Evolutionary conservation across 35 echinoderm and acorn worm species (phyloP), one percentile per base, ranked within the genome.

Genomic region (Holothuria glaberrima): DNA sequence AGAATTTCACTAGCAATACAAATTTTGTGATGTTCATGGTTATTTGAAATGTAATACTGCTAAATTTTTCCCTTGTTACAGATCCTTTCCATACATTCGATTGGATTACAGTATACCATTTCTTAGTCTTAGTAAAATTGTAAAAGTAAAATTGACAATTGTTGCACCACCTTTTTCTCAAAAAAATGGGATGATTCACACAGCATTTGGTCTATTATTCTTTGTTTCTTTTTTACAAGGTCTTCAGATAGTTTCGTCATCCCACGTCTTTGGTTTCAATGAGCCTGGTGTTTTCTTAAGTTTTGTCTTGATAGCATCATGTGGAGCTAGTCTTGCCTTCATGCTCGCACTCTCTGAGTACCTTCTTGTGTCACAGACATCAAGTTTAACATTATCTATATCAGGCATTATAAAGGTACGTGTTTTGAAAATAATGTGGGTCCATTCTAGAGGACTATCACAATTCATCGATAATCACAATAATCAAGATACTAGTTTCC

Each of bases 371-470:
- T 92, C 92, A 6, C 86, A 81, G 68, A 98, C 95, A 13, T 98
- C 95, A 26, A 92, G 90, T 57, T 67, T 98, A n/a, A 98, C 95
- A 54, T 81, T 98, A 21, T 98, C 95, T 33, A 98, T 98, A 73
- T 92, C 95, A 41, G 95, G 95, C 19, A 98, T 98, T 68, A 80
- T 98, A 18, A 98, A 98, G 90, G 95, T 98, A 61, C 68, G 92
- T 83, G 3, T 32, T n/a, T 4, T 86, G 17, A 69, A 33, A 34
- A 24, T 46, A 22, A n/a, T 67, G 20, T 67, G 10, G 4, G 17
- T 34, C 3, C 30, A 30, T 88, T 70, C 3, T 27, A n/a, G n/a
- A n/a, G n/a, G n/a, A n/a, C n/a, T n/a, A n/a, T n/a, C n/a, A n/a
- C n/a, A n/a, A n/a, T n/a, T n/a, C n/a, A n/a, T n/a, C n/a, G n/a